Base-by-base conservation (phyloP, 2,113 vertebrate genomes). In the Misgurnus anguillicaudatus region DNA sequence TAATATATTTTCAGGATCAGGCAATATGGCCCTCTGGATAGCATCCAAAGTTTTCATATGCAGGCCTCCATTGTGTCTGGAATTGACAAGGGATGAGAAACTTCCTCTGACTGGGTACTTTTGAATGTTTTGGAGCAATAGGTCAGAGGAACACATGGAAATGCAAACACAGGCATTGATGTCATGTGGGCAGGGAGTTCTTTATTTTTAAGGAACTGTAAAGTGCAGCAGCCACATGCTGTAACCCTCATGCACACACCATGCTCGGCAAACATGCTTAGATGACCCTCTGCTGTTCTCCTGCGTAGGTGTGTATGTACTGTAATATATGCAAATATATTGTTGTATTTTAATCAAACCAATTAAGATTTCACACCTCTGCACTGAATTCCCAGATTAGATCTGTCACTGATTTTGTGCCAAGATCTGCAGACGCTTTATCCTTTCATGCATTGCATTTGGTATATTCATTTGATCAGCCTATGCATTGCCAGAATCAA, bases 141-240 rank as follows among this genome's bases (percentile, higher is more conserved):
- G 78, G 70, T 80, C 69, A 74, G 51, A 63, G 48, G 36, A 48
- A 47, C 62, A 45, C 45, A 11, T 51, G 60, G 58, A 31, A 41
- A 80, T 80, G 62, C 78, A 80, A 74, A 80, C 61, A 36, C 65
- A 39, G 38, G 13, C 78, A 80, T 47, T 74, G 70, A 80, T 80
- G 55, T 36, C 65, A 67, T 80, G 21, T 48, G 70, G 66, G 70
- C 58, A 70, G 41, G 62, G 21, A 74, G 47, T 72, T 14, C 8
- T 65, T 74, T 47, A 74, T 74, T 66, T n/a, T 74, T 51, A 55
- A 17, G 47, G 16, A 11, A 7, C 58, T 39, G 10, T 38, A 51
- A 63, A 4, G 16, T 69, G 19, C n/a, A 62, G n/a, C n/a, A n/a
- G n/a, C n/a, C n/a, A n/a, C n/a, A n/a, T n/a, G n/a, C n/a, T n/a